Base-by-base conservation (phyloP, 2,797 vertebrate genomes). In the Diglossa cyanea region DNA sequence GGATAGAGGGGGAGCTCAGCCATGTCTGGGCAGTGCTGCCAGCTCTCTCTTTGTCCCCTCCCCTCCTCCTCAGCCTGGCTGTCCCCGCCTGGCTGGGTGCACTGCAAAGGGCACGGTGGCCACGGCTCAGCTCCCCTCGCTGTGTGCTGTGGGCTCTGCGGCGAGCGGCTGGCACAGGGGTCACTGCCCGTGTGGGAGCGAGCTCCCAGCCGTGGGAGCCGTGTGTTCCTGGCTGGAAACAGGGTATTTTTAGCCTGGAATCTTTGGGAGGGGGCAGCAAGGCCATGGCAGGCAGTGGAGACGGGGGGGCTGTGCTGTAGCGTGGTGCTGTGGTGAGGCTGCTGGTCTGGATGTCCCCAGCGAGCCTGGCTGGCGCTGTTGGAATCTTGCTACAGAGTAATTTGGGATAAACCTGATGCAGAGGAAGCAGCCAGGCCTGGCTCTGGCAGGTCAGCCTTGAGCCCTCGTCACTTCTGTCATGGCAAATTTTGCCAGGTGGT, bases 271-370 rank as follows among this genome's bases (percentile, higher is more conserved):
- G 15, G 45, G 91, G 35, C 0, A 3, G 51, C 0, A 10, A 51
- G 33, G 58, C 40, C 3, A 3, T 35, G 31, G 35, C 0, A 1
- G 67, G 71, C 35, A 17, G 67, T 25, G 17, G 58, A 51, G 37
- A 39, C 2, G 10, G n/a, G 24, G 44, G 33, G 24, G 17, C 81
- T 72, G 10, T 51, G 65, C 55, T 5, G 1, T 23, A 7, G 45
- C 0, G 0, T 0, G 2, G 25, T 73, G 60, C 37, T 1, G 0
- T 1, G 4, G 31, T 28, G 70, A 40, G 62, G 45, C 57, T 68
- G 44, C 57, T 24, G 11, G 26, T 47, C 30, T 72, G 55, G 33
- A 15, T 72, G 24, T 75, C 20, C 35, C 37, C 44, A 15, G 42
- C 0, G 1, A 62, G 44, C 54, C 58, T 35, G 26, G 31, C 35